Percentiles rank a stretch among this genome's conserved stretches.
Conservation (phyloP, 2,797 vertebrate species). For the Acestrorhynchus altus region DNA sequence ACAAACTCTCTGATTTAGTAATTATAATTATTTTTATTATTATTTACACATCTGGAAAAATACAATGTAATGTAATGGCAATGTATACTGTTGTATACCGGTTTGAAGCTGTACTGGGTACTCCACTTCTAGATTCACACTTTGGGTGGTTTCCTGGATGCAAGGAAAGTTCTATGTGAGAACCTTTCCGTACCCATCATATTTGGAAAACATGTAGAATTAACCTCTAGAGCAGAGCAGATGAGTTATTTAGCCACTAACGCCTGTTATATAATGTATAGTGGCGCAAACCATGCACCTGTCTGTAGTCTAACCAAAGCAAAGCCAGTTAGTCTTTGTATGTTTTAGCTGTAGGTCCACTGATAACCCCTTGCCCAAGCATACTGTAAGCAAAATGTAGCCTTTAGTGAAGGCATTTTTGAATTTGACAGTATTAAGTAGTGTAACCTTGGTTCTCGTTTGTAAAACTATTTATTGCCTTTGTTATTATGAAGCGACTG, state of each 20-base stretch:
- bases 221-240: conserved; percentile 35
- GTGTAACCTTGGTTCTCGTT: conserved; percentile 62
- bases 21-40: no score
- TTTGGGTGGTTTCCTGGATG: conserved; percentile 40
- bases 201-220: conserved; percentile 42
- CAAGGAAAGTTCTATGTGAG: conserved; percentile 65
- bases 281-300: conserved; percentile 32
- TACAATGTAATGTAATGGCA: conserved; percentile 50
- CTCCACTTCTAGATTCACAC: conserved; percentile 52
- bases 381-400: conserved; percentile 70
- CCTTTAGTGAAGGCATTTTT: conserved; percentile 67
- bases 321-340: conserved; percentile 58
- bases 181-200: conserved; percentile 54
- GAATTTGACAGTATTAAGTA: conserved; percentile 63
- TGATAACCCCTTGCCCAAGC: conserved; percentile 61
- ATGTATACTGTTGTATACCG: conserved; percentile 86
- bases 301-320: conserved; percentile 76
- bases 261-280: background rate
- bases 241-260: conserved; percentile 28
- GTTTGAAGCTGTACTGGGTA: conserved; percentile 60
- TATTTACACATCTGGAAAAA: conserved; percentile 16
- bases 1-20: conserved; percentile 43
- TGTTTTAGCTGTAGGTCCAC: conserved; percentile 46
- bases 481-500: conserved; percentile 50
- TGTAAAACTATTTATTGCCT: conserved; percentile 74